phyloP scores from a whole-genome alignment of 2,797 vertebrate species.

The Acanthis flammea region DNA sequence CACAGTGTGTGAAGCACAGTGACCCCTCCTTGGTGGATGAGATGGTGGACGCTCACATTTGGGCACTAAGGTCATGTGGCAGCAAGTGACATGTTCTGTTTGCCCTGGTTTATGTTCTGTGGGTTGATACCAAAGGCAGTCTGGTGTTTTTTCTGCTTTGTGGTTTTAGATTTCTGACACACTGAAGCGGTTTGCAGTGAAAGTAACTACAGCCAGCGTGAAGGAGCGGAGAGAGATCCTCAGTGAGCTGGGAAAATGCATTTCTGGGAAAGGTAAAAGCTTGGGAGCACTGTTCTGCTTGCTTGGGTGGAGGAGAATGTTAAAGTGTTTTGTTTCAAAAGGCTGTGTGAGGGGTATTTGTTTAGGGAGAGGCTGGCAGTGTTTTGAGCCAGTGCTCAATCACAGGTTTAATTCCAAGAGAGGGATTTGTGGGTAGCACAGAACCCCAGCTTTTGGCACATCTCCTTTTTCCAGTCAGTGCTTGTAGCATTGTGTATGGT shows the following conservation, averaged over 20 bases:
- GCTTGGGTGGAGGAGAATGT: background rate
- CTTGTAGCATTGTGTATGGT: background rate
- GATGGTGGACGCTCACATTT: rapidly evolving
- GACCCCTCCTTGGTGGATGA: background rate
- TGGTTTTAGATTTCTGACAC: constrained; percentile 88
- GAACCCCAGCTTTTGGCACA: background rate
- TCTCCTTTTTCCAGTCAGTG: background rate
- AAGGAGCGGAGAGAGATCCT: constrained; percentile 91
- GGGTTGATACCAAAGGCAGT: background rate
- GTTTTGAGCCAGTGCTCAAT: background rate
- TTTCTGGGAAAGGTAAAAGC: constrained; percentile 86
- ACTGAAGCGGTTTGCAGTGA: constrained; percentile 92
- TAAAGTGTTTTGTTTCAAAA: background rate
- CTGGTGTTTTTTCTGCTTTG: background rate
- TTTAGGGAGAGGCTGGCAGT: background rate
- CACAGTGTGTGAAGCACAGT: rapidly evolving
- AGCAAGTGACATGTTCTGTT: background rate
- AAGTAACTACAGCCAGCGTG: constrained; percentile 92
- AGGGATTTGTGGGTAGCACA: background rate
- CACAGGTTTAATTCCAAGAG: rapidly evolving
- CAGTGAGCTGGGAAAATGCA: constrained; percentile 85
- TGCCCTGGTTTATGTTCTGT: background rate
- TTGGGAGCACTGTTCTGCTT: background rate
- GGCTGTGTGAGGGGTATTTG: background rate
- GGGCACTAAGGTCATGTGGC: rapidly evolving